Evolutionary conservation across 2,888 invertebrate genomes (phyloP).

Genomic region (Latrodectus elegans): DNA sequence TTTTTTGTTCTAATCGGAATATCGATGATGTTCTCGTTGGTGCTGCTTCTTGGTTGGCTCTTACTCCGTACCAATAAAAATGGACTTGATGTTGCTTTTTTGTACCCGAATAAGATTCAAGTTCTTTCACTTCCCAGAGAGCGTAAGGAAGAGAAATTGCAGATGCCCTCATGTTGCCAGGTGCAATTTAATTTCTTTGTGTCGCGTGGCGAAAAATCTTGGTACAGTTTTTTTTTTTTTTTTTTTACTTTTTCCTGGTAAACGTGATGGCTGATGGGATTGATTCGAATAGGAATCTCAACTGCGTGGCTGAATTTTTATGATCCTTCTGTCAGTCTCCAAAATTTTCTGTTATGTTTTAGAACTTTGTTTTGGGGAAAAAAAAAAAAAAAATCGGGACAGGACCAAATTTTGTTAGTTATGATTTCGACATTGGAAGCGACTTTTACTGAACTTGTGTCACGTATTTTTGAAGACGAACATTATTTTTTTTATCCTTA

Average conservation of each 20-base stretch:
- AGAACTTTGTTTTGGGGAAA: neutral
- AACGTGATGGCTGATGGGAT: constrained; percentile 28
- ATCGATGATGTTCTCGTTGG: constrained; percentile 37
- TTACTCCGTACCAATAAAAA: constrained; percentile 54
- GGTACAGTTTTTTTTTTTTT: constrained; percentile 17
- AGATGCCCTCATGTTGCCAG: constrained; percentile 2
- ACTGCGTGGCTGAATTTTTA: constrained; percentile 27
- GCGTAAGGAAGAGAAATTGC: neutral
- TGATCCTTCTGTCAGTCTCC: neutral
- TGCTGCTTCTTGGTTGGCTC: neutral
- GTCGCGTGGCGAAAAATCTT: neutral
- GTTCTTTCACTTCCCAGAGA: neutral
- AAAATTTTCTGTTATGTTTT: neutral
- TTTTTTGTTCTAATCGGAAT: constrained; percentile 34
- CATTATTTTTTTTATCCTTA: too few species aligned
- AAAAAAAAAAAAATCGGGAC: neutral
- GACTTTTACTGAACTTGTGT: neutral
- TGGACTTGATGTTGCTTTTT: neutral
- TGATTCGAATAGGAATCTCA: constrained; percentile 16
- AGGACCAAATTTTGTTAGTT: neutral
- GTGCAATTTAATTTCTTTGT: constrained; percentile 51
- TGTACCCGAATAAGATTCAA: constrained; percentile 27
- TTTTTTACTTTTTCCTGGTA: constrained; percentile 26
- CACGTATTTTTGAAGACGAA: neutral
- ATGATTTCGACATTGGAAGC: neutral